Base-by-base conservation (phyloP, 1,140 invertebrate species). In the Drosophila lacteicornis region DNA sequence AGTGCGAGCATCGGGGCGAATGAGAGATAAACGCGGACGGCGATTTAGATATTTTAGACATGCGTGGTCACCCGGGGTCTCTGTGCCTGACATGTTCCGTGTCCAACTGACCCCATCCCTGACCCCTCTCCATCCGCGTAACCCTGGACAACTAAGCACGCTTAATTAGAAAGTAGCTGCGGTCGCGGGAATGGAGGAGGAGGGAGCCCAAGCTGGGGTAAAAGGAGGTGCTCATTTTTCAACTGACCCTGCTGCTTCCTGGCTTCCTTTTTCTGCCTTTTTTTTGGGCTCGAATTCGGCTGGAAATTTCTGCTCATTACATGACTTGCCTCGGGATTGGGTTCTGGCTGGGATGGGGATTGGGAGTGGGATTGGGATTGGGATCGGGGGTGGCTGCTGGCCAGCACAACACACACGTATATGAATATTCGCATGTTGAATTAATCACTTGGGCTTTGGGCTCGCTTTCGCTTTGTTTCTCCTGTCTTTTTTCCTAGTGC, bases 11-110 rank as follows among this genome's bases (percentile, higher is more conserved):
- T 25, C 22, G 22, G 22, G 22, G 22, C 22, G 42, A 58, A 59
- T 42, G 42, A 68, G 70, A 86, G 82, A 86, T 86, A 86, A 86
- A 75, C 76, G 56, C 69, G 66, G 33, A 50, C 40, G 69, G 70
- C 86, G 78, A 84, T 88, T 88, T 88, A 88, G 84, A 90, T 88
- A 88, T 88, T 83, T 88, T 88, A 88, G 80, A 88, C 69, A 88
- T 77, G 70, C 83, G 79, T 55, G 66, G 15, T 30, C 15, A 49
- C 57, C 30, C 38, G 15, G 40, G 46, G 47, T 65, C 84, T 65
- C 84, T 88, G 84, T 45, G 36, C 38, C 69, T 88, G 84, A 88
- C 84, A 84, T 88, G 69, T 85, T 56, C 4, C n/a, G 46, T 11
- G 33, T 40, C 45, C 8, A 25, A 15, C 9, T 11, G 50, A 9